Conservation (phyloP, 2,113 vertebrate genomes). For the Chaetops frenatus region DNA sequence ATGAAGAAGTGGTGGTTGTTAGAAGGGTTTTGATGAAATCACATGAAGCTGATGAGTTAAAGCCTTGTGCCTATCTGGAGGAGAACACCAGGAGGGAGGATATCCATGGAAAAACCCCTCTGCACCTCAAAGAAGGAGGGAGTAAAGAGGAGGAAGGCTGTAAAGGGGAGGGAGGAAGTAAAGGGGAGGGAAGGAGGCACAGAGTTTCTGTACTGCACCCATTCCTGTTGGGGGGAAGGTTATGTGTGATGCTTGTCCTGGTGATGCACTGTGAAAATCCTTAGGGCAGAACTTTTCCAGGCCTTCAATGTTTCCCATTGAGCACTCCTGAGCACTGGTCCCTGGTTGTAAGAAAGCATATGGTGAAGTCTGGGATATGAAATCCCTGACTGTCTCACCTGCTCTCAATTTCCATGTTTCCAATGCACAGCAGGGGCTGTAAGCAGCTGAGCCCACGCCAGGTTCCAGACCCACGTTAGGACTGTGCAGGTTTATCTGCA, state of each 20-base stretch:
- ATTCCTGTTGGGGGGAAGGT: background rate
- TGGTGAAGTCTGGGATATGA: background rate
- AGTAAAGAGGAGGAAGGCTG: background rate
- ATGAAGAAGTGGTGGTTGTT: background rate
- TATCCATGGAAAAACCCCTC: background rate
- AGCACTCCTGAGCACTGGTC: background rate
- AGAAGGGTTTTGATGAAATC: background rate
- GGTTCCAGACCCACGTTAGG: background rate
- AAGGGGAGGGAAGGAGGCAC: background rate
- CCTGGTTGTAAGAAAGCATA: rapidly evolving
- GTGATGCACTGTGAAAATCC: background rate
- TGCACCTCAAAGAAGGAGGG: background rate
- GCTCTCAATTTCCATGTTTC: background rate
- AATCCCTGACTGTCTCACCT: background rate
- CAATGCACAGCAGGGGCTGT: background rate
- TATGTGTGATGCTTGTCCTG: background rate
- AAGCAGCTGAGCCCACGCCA: background rate
- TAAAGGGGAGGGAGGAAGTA: background rate
- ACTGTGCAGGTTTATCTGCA: background rate
- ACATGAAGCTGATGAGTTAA: background rate
- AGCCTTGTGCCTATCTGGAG: background rate
- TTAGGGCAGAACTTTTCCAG: background rate
- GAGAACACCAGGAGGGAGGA: background rate
- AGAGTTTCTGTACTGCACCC: rapidly evolving
- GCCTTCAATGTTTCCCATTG: background rate